Conservation (phyloP, 2,888 invertebrate genomes). For the Xestia xanthographa region DNA sequence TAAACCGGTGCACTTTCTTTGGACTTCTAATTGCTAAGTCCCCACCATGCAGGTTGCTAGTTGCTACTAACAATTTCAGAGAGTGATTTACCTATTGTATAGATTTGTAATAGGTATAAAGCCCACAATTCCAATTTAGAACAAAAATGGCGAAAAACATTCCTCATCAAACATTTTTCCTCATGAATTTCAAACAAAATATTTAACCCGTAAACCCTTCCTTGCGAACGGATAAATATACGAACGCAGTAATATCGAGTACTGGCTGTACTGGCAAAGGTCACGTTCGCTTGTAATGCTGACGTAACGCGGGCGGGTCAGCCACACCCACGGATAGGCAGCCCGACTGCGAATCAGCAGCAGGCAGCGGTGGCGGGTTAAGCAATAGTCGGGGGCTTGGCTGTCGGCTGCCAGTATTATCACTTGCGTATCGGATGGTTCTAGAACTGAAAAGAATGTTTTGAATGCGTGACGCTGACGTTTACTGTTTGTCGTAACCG, state of each 20-base stretch:
- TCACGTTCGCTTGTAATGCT: conserved; percentile 39
- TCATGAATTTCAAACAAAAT: neutral
- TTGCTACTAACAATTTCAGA: neutral
- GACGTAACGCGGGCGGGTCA: conserved; percentile 66
- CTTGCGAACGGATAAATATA: conserved; percentile 21
- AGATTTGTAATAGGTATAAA: neutral
- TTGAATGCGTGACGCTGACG: neutral
- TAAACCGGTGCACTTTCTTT: no score
- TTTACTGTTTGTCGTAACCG: conserved; percentile 10
- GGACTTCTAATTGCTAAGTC: no score
- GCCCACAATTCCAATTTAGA: neutral
- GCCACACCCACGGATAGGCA: conserved; percentile 63
- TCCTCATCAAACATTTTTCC: conserved; percentile 6
- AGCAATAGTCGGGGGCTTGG: conserved; percentile 44
- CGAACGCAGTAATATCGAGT: conserved; percentile 3
- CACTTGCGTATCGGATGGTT: conserved; percentile 34
- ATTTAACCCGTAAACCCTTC: neutral
- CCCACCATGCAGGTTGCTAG: no score
- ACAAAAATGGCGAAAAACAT: neutral
- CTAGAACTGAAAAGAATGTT: conserved; percentile 41
- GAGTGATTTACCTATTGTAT: neutral
- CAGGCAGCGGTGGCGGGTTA: conserved; percentile 30
- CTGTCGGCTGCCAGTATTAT: conserved; percentile 12
- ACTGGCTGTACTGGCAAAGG: conserved; percentile 45
- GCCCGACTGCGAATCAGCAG: conserved; percentile 47